Evolutionary conservation across 2,113 vertebrate genomes (phyloP), one percentile per base, ranked within the genome.

Genomic region (Pao palembangensis): DNA sequence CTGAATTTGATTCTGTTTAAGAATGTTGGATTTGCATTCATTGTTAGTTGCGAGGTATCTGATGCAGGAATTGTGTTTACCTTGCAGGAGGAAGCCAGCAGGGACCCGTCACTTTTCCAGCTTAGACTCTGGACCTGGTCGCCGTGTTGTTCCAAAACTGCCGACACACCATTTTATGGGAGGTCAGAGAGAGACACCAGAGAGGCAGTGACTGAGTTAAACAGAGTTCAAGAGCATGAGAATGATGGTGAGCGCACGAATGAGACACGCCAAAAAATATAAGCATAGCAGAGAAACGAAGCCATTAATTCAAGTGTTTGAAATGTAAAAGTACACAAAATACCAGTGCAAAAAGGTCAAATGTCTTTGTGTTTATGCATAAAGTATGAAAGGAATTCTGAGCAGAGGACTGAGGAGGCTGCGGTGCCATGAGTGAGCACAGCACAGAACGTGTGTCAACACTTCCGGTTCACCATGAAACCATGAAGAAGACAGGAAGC

Each of bases 41-140:
- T 8, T 31, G 43, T 10, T 60, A 14, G 31, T 0, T 61, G 50
- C 1, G 15, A 15, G 3, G 17, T 3, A 21, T 73, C 8, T 28
- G 43, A 12, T 7, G 47, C 28, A 34, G 3, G 3, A 43, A n/a
- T 7, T 38, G 25, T 38, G 6, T 51, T 72, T 49, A 58, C 96
- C 93, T 96, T 96, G 87, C 93, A 94, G 18, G 91, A 90, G 0
- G 96, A 92, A 31, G 93, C 94, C 13, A 99, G 76, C 11, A 97
- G 87, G 18, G 76, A 84, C 4, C 97, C 97, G 0, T 98, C 94
- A 4, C 10, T 80, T 84, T 94, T 97, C 97, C 97, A 99, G 58
- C 87, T 59, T 41, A 95, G 76, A 55, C 93, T 91, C 80, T 96
- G 95, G 74, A 99, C 81, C 78, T 91, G 92, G 72, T 96, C 94